These are phyloP conservation scores for Seriola dumerili DNA, from an alignment of 2,113 vertebrate genomes.

Conservation along the genomic window DNA sequence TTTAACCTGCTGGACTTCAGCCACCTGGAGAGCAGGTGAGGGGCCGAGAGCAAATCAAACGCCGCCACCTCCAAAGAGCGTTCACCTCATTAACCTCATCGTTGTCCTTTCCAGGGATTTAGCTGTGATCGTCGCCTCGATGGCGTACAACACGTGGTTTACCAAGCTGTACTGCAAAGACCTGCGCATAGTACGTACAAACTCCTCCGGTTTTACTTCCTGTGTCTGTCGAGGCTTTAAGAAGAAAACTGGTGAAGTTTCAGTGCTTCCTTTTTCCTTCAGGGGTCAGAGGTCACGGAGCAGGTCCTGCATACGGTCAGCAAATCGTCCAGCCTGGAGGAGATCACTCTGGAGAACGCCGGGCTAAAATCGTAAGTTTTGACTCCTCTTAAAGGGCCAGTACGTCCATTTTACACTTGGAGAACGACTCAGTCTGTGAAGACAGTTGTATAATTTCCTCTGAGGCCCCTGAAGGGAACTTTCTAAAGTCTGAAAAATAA, in stretches of 20 bases:
- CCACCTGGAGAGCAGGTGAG: slow-evolving; percentile 91
- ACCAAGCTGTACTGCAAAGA: slow-evolving; percentile 91
- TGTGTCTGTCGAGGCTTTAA: background rate
- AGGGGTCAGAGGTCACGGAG: slow-evolving; percentile 92
- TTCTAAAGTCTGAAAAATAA: background rate
- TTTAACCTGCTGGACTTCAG: slow-evolving; percentile 93
- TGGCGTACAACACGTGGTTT: slow-evolving; percentile 93
- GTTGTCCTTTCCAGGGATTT: slow-evolving; percentile 83
- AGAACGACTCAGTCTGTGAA: background rate
- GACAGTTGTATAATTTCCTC: too few relatives aligned
- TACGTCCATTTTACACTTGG: background rate
- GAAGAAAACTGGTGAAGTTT: background rate
- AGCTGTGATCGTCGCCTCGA: slow-evolving; percentile 90
- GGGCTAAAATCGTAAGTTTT: slow-evolving; percentile 87
- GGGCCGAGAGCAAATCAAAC: background rate
- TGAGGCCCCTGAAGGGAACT: too few relatives aligned
- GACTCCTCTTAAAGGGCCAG: background rate
- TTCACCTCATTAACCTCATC: background rate
- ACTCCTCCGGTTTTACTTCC: background rate
- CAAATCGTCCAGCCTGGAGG: slow-evolving; percentile 90
- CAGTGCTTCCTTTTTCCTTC: background rate
- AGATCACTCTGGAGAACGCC: slow-evolving; percentile 90
- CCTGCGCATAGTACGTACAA: slow-evolving; percentile 84
- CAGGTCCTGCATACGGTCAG: slow-evolving; percentile 91
- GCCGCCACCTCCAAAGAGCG: background rate